Evolutionary conservation across 92 coral and sea anemone genomes (phyloP).

Genomic region (Epizoanthus ramosus): DNA sequence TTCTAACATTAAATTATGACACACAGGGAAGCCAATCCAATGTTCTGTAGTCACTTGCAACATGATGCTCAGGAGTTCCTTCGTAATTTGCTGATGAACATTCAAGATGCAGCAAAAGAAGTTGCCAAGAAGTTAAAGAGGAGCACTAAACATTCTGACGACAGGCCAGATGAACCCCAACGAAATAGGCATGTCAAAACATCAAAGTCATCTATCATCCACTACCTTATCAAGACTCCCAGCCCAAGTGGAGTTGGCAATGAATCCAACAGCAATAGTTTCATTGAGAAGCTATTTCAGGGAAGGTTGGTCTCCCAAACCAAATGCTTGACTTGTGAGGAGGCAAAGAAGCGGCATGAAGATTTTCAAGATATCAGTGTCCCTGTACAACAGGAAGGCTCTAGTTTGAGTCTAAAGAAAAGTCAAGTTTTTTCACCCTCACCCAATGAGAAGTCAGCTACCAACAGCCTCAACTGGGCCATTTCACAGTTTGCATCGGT

Average conservation of each 20-base stretch:
- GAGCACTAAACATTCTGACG: background rate
- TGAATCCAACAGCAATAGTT: background rate
- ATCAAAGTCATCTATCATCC: conserved; percentile 27
- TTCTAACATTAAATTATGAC: background rate
- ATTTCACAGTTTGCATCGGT: conserved; percentile 94
- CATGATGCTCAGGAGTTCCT: conserved; percentile 99
- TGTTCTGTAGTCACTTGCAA: conserved; percentile 85
- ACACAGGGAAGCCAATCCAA: conserved; percentile 73
- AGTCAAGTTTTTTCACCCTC: conserved; percentile 71
- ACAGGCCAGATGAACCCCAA: background rate
- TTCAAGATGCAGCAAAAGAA: conserved; percentile 72
- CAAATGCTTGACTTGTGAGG: conserved; percentile 92
- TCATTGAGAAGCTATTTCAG: conserved; percentile 72
- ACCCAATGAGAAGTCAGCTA: conserved; percentile 66
- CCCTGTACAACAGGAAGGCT: conserved; percentile 81
- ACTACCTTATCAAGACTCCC: conserved; percentile 14
- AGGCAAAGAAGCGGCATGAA: conserved; percentile 83
- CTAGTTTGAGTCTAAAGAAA: conserved; percentile 53
- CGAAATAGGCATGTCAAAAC: background rate
- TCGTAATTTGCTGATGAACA: conserved; percentile 73
- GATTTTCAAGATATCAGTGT: conserved; percentile 94
- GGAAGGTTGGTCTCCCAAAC: conserved; percentile 88
- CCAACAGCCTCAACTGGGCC: conserved; percentile 81
- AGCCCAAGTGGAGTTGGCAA: background rate
- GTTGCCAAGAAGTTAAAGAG: conserved; percentile 45